Conservation (phyloP, 1,140 invertebrate genomes). For the Halictus rubicundus region DNA sequence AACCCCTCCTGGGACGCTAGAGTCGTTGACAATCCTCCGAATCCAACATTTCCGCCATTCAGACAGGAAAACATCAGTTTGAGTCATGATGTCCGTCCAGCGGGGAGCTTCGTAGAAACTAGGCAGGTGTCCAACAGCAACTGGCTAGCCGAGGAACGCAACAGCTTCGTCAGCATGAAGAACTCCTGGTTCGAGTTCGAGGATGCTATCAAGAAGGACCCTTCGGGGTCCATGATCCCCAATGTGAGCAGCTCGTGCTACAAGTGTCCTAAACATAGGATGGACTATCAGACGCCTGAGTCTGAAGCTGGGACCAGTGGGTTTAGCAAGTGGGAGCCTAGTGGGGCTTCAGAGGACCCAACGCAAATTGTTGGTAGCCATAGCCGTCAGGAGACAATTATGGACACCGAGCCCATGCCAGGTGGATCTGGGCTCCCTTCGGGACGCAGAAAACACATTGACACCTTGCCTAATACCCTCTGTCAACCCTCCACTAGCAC, state of each 20-base stretch:
- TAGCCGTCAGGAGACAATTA: too few relatives aligned
- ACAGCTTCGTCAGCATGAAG: background rate
- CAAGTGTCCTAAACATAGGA: background rate
- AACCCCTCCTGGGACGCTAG: background rate
- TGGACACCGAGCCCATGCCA: too few relatives aligned
- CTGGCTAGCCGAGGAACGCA: background rate
- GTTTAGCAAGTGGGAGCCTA: background rate
- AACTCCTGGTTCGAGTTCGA: background rate
- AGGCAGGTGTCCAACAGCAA: background rate
- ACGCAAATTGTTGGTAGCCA: too few relatives aligned
- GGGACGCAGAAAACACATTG: too few relatives aligned
- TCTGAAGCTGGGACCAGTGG: background rate
- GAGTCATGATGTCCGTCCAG: too few relatives aligned
- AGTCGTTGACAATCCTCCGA: too few relatives aligned
- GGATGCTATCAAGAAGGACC: background rate
- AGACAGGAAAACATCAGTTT: background rate
- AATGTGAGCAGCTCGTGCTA: constrained; percentile 14
- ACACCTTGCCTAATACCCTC: too few relatives aligned
- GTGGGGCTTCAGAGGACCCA: too few relatives aligned
- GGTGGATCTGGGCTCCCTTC: too few relatives aligned
- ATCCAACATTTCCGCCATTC: background rate
- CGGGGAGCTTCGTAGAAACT: too few relatives aligned
- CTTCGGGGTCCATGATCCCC: background rate
- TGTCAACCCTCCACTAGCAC: background rate
- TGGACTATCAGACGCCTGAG: background rate